Evolutionary conservation across 2,797 vertebrate genomes (phyloP).

Genomic region (Ibycter americanus): DNA sequence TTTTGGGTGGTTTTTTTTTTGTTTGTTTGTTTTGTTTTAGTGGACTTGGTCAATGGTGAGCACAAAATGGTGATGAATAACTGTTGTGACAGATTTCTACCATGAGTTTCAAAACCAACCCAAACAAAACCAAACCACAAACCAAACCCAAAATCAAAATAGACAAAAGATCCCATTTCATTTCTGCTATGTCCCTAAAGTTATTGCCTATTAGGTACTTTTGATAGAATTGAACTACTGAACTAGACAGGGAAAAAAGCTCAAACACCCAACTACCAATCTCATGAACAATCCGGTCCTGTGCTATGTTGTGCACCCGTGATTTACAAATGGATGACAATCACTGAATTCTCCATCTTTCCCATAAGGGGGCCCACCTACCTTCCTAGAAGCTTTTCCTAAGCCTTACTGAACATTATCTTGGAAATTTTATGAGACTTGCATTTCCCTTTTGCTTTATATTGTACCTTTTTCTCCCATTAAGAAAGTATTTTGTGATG

Average conservation of each 20-base stretch:
- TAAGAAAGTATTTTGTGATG: background rate
- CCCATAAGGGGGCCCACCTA: background rate
- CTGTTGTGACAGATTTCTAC: background rate
- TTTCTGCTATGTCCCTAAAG: background rate
- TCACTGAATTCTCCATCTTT: background rate
- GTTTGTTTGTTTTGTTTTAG: background rate
- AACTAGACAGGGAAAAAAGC: background rate
- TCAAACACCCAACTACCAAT: background rate
- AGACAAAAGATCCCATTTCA: background rate
- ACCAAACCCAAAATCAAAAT: background rate
- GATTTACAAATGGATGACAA: background rate
- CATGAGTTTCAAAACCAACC: background rate
- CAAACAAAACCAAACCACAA: background rate
- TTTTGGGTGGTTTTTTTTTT: no score
- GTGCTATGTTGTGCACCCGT: background rate
- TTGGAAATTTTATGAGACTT: background rate
- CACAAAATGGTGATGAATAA: background rate
- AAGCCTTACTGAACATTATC: background rate
- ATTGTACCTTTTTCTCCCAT: background rate
- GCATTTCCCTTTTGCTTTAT: background rate
- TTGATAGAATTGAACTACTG: background rate
- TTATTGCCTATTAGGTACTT: background rate
- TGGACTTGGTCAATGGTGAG: background rate
- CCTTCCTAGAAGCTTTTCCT: background rate
- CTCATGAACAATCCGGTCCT: background rate